A percentile compares a stretch with the other conserved stretches of the same genome.
Evolutionary conservation across 2,113 vertebrate genomes (phyloP).

Genomic region (Leptodactylus fuscus): DNA sequence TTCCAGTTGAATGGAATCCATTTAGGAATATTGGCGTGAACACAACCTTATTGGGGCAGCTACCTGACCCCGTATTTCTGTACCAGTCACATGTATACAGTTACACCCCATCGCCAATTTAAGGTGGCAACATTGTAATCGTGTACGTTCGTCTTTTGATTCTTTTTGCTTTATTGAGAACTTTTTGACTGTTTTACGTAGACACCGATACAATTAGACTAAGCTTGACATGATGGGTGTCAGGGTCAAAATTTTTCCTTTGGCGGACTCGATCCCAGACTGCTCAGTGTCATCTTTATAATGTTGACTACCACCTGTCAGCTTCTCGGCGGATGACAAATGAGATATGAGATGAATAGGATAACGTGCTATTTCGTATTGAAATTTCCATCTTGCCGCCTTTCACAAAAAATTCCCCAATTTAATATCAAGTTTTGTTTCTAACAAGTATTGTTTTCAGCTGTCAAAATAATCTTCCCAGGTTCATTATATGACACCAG

Average conservation of each 20-base stretch:
- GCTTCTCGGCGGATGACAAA: neutral
- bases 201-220: no score
- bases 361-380: neutral
- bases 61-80: no score
- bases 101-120: no score
- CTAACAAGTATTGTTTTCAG: conserved; percentile 50
- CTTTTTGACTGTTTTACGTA: no score
- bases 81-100: no score
- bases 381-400: neutral
- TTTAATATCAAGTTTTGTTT: conserved; percentile 36
- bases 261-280: neutral
- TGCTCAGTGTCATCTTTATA: neutral
- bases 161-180: no score
- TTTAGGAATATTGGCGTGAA: no score
- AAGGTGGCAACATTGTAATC: no score
- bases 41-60: no score
- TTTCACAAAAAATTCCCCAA: neutral
- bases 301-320: conserved; percentile 17
- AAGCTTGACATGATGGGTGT: neutral
- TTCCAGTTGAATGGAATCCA: no score
- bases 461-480: conserved; percentile 43
- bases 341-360: neutral
- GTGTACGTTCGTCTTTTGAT: no score
- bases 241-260: no score
- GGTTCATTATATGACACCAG: conserved; percentile 18